Percentiles rank a stretch among this genome's conserved stretches.
Evolutionary conservation across 2,888 invertebrate species (phyloP).

Genomic region (Chrysomela aeneicollis): DNA sequence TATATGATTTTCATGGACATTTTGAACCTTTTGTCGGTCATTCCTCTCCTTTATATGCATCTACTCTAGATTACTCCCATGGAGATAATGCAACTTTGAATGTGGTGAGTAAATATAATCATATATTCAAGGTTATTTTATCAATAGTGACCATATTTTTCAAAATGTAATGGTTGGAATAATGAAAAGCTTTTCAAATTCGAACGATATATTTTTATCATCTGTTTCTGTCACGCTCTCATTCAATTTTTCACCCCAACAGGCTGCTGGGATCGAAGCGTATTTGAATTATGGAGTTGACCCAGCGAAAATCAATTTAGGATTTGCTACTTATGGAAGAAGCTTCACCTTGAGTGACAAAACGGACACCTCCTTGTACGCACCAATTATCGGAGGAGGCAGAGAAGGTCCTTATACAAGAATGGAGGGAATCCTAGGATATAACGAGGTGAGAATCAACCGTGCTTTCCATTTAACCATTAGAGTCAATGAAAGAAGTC

Average conservation of each 20-base stretch:
- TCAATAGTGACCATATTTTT: background rate
- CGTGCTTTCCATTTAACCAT: background rate
- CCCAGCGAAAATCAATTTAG: constrained; percentile 72
- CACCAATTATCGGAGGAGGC: constrained; percentile 67
- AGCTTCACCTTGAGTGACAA: constrained; percentile 69
- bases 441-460: constrained; percentile 68
- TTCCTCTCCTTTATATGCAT: constrained; percentile 69
- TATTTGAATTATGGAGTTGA: constrained; percentile 68
- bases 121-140: background rate
- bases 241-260: too few relatives aligned
- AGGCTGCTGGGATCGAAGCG: constrained; percentile 63
- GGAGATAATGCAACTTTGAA: constrained; percentile 24
- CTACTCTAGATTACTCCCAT: constrained; percentile 56
- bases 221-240: too few relatives aligned
- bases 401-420: constrained; percentile 70
- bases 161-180: too few relatives aligned
- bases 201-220: too few relatives aligned
- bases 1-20: constrained; percentile 70
- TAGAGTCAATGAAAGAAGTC: background rate
- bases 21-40: constrained; percentile 72
- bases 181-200: too few relatives aligned
- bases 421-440: constrained; percentile 73
- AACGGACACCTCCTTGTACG: constrained; percentile 63
- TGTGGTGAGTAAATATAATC: constrained; percentile 31
- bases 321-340: constrained; percentile 76